Evolutionary conservation across 30 jellyfish, hydroid and myxozoan genomes (phyloP).

Genomic region (Pelagia noctiluca): DNA sequence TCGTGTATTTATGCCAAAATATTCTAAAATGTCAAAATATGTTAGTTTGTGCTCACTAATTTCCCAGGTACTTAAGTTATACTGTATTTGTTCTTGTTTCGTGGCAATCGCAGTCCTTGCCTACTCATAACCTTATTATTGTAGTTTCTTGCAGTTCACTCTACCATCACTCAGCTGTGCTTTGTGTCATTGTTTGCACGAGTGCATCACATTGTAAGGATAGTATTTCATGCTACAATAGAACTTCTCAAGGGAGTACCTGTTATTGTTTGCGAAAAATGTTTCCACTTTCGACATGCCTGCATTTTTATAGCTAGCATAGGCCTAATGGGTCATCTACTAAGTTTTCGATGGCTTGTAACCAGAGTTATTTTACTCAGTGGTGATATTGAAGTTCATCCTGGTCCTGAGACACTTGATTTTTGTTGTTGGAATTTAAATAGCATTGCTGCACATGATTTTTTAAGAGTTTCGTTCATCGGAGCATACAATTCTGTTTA

Average conservation of each 20-base stretch:
- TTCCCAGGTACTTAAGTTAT: conserved; percentile 32
- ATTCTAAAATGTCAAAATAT: conserved; percentile 22
- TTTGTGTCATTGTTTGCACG: background rate
- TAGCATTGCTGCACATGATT: no score
- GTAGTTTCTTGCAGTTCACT: conserved; percentile 49
- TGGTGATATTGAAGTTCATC: conserved; percentile 11
- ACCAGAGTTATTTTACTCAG: background rate
- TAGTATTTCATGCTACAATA: background rate
- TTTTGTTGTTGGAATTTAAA: conserved; percentile 12
- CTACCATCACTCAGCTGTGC: background rate
- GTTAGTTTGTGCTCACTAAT: conserved; percentile 28
- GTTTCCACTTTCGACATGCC: conserved; percentile 10
- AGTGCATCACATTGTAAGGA: background rate
- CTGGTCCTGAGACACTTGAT: conserved; percentile 10
- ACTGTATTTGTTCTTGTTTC: conserved; percentile 46
- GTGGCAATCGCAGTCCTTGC: conserved; percentile 48
- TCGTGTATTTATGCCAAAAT: conserved; percentile 37
- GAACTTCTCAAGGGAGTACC: background rate
- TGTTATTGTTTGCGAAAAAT: background rate
- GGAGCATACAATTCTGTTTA: conserved; percentile 21
- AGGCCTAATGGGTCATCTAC: background rate
- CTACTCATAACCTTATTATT: conserved; percentile 31
- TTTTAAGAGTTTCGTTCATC: conserved; percentile 21
- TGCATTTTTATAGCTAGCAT: conserved; percentile 8
- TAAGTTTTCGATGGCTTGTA: conserved; percentile 3